phyloP scores from a whole-genome alignment of 2,888 invertebrate genomes.

The Aplocera efformata region DNA sequence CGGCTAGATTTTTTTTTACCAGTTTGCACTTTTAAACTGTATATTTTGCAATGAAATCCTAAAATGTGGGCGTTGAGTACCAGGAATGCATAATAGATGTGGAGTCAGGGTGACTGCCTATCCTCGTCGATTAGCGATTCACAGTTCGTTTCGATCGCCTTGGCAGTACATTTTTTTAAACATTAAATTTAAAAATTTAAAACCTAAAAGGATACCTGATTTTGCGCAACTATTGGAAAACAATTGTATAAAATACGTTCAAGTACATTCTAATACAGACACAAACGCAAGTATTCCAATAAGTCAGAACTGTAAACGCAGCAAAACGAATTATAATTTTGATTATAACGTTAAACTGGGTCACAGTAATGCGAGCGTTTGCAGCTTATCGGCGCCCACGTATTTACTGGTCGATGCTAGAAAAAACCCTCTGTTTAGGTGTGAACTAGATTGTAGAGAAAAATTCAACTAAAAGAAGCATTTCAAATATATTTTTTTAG shows the following conservation, averaged over 20 bases:
- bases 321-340: conserved; percentile 11
- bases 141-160: not conserved
- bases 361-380: conserved; percentile 10
- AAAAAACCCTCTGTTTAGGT: not conserved
- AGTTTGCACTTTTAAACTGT: too few species aligned
- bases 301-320: not conserved
- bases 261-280: too few species aligned
- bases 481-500: too few species aligned
- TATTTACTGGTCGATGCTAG: not conserved
- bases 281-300: too few species aligned
- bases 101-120: conserved; percentile 11
- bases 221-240: too few species aligned
- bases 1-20: too few species aligned
- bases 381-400: conserved; percentile 6
- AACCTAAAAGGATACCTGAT: too few species aligned
- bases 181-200: too few species aligned
- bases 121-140: conserved; percentile 11
- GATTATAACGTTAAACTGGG: conserved; percentile 11
- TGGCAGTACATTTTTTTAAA: too few species aligned
- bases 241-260: too few species aligned
- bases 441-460: too few species aligned
- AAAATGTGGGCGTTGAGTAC: conserved; percentile 5
- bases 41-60: not conserved
- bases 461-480: too few species aligned
- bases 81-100: conserved; percentile 17